Base-by-base conservation (phyloP, 2,888 invertebrate genomes). In the Anarsia innoxiella region DNA sequence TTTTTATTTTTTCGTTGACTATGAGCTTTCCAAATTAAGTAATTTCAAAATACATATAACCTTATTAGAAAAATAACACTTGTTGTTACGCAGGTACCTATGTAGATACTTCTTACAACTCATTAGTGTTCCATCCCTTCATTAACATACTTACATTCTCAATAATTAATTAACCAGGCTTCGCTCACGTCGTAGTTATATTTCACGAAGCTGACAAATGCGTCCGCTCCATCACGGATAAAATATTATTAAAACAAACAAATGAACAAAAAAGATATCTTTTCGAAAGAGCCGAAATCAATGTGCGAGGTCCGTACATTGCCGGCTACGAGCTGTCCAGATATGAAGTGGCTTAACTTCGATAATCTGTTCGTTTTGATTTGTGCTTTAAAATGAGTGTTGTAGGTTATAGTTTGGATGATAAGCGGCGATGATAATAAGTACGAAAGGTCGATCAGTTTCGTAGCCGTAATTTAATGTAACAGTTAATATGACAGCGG, bases 191-290 rank as follows among this genome's bases (percentile, higher is more conserved):
- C 72, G 56, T 61, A 61, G 69, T 67, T 69, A 82, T 79, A 79
- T 75, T 72, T 80, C 70, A 80, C 68, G 57, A 57, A 67, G 56
- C 76, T 83, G 83, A 84, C 83, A 84, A 84, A 84, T 84, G 84
- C 67, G 71, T 65, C 66, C 82, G 67, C 65, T 84, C 84, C 82
- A 80, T 83, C 83, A 83, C 71, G 62, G 78, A 82, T 83, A 82
- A 84, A 82, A 82, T 83, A 83, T 84, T 83, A 80, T 78, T 83
- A 82, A 84, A 84, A 84, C 84, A 84, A 84, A 83, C 82, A 84
- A 82, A 80, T 67, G 72, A 66, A 82, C 72, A 80, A 82, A 83
- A 83, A 83, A 78, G 58, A 75, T 71, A 62, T 66, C 76, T 77
- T 77, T 78, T 75, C 72, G 75, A 76, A 78, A 77, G 77, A 78